A percentile compares a stretch with the other conserved stretches of the same genome.
phyloP scores from a whole-genome alignment of 2,113 vertebrate genomes.

The Caranx ignobilis region DNA sequence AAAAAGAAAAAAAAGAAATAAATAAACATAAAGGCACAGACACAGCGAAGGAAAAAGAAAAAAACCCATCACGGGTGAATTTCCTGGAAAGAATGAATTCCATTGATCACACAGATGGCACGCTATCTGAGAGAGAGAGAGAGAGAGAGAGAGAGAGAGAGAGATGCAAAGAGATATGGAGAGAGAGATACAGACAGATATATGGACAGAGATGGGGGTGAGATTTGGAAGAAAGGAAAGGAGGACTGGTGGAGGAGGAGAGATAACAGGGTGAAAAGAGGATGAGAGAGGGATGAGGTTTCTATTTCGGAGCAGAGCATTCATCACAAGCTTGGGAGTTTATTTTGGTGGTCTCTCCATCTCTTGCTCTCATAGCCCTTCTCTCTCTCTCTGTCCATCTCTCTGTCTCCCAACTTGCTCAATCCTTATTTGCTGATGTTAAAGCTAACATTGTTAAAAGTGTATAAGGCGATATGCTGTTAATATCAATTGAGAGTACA shows the following conservation, averaged over 20 bases:
- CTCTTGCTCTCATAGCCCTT: constrained; percentile 25
- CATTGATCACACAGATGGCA: constrained; percentile 79
- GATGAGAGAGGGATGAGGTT: constrained; percentile 74
- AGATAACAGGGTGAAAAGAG: constrained; percentile 58
- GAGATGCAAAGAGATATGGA: constrained; percentile 24
- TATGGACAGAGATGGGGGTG: constrained; percentile 53
- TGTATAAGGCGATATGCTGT: background rate
- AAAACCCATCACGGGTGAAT: constrained; percentile 71
- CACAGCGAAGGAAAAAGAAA: constrained; percentile 43
- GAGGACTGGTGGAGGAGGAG: constrained; percentile 45
- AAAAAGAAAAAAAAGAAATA: background rate
- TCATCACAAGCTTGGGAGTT: constrained; percentile 71
- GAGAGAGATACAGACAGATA: constrained; percentile 53
- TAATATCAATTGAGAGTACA: background rate
- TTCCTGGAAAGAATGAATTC: constrained; percentile 74
- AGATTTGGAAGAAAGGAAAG: constrained; percentile 51
- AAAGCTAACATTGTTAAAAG: background rate
- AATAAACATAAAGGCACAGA: background rate
- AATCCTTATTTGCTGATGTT: background rate
- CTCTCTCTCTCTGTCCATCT: constrained; percentile 27
- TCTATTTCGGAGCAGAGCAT: constrained; percentile 78
- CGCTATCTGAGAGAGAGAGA: constrained; percentile 49
- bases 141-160: constrained; percentile 19
- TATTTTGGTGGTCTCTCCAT: constrained; percentile 71
- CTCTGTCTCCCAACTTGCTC: background rate